Base-by-base conservation (phyloP, 2,797 vertebrate species). In the Poeciliopsis presidionis region DNA sequence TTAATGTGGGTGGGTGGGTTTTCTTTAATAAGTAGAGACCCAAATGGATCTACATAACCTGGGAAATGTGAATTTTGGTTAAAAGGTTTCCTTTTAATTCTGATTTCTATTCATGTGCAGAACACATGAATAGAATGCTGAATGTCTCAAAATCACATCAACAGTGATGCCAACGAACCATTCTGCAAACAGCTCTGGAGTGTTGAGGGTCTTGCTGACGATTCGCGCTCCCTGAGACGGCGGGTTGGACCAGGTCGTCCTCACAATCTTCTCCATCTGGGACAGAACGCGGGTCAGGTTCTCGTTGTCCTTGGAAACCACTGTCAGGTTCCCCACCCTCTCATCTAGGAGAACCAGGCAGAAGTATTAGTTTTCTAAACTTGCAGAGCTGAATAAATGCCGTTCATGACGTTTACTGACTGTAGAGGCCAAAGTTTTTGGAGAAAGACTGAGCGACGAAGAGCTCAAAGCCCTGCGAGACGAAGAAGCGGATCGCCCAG, bases 341-440 rank as follows among this genome's bases (percentile, higher is more conserved):
- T 99, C 98, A 74, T 99, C 98, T 99, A 93, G 22, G 11, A 45
- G 39, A 69, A 28, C 39, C 12, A 16, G 67, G 30, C 5, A 51
- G 2, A 28, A 36, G n/a, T 3, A 41, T 49, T 5, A 3, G 25
- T 13, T 45, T 22, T 61, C 16, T 57, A 45, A 57, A 18, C 30
- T 41, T 39, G 43, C 7, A 16, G 1, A 28, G 41, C 57, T 20
- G 13, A 11, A 3, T 13, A 30, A 43, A 57, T 8, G 22, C 1
- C 5, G 49, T 5, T 65, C n/a, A 28, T 55, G 2, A 0, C 0
- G 16, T n/a, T 51, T 0, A 92, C 98, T 98, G 95, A 99, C 98
- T 99, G 96, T 99, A 99, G 47, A 99, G 95, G 89, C 98, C 98
- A 57, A 99, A 99, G 96, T 99, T 99, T 95, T 99, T 99, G 87